These are phyloP conservation scores for Thecophora atra DNA, from an alignment of 2,888 invertebrate genomes.

Conservation along the genomic window DNA sequence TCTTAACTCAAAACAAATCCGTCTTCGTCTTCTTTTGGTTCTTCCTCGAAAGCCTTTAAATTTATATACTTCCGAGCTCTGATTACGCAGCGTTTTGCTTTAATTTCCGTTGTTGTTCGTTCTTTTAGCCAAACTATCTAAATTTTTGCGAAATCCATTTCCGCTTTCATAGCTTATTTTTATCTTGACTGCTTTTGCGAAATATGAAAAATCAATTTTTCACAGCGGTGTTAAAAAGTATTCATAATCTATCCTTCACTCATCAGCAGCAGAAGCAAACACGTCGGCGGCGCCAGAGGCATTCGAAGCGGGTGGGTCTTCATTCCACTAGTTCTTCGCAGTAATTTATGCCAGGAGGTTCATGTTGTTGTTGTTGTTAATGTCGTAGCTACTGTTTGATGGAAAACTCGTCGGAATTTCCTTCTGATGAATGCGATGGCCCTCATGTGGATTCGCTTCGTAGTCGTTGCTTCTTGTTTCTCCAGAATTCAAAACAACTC, in stretches of 20 bases:
- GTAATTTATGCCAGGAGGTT: conserved; percentile 1
- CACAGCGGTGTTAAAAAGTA: conserved; percentile 21
- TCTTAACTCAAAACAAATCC: not conserved
- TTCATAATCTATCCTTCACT: conserved; percentile 48
- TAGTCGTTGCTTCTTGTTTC: conserved; percentile 3
- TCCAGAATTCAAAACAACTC: conserved; percentile 9
- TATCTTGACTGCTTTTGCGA: not conserved
- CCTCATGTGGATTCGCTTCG: not conserved
- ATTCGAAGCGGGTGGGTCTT: not conserved
- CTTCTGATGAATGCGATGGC: not conserved
- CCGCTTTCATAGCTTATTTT: not conserved
- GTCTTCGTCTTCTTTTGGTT: not conserved
- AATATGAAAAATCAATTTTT: conserved; percentile 29
- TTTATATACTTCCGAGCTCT: not conserved
- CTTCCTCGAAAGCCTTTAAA: not conserved
- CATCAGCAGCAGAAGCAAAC: conserved; percentile 34
- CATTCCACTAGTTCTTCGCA: conserved; percentile 28
- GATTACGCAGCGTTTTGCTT: conserved; percentile 6
- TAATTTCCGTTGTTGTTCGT: conserved; percentile 21
- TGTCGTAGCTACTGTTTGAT: not conserved
- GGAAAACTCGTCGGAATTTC: not conserved
- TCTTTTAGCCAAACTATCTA: not conserved
- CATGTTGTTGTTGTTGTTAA: not conserved
- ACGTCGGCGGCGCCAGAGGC: conserved; percentile 4
- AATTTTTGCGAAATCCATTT: conserved; percentile 22